These are phyloP conservation scores for human (Homo sapiens) DNA, from an alignment of 2,113 vertebrate species.

Conservation along the genomic window GRCh38 chr5:53445501-53446000, in stretches of 20 bases:
- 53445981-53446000: slow-evolving; percentile 77
- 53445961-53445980: slow-evolving; percentile 75
- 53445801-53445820: slow-evolving; percentile 54
- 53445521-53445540: slow-evolving; percentile 53
- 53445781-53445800: slow-evolving; percentile 74
- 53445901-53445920: slow-evolving; percentile 76
- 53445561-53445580: slow-evolving; percentile 43
- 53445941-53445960: slow-evolving; percentile 71
- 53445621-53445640: slow-evolving; percentile 65
- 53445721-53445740: slow-evolving; percentile 77
- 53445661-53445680: slow-evolving; percentile 73
- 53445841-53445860: slow-evolving; percentile 70
- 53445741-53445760: slow-evolving; percentile 72
- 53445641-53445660: slow-evolving; percentile 69
- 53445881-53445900: slow-evolving; percentile 82
- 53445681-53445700: slow-evolving; percentile 79
- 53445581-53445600: slow-evolving; percentile 35
- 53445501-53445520: slow-evolving; percentile 64
- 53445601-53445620: slow-evolving; percentile 52
- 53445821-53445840: slow-evolving; percentile 70
- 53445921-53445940: slow-evolving; percentile 70
- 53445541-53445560: slow-evolving; percentile 64
- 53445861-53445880: slow-evolving; percentile 82
- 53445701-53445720: slow-evolving; percentile 76
- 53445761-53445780: slow-evolving; percentile 75